Conservation (phyloP, 2,113 vertebrate genomes). For the Condylura cristata region DNA sequence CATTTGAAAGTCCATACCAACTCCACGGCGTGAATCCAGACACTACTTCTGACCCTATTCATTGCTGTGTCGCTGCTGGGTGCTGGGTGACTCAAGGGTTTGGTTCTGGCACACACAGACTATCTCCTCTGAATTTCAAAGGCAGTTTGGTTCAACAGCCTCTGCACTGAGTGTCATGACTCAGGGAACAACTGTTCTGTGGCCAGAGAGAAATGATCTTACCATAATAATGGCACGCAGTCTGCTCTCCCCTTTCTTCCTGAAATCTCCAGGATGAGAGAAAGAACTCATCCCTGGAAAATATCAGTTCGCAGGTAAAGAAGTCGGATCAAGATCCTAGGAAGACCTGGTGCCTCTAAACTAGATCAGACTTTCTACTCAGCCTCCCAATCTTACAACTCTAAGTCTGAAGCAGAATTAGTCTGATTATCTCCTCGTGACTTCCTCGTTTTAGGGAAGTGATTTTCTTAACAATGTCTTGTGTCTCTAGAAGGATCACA, state of each 20-base stretch:
- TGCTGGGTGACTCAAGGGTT: constrained; percentile 54
- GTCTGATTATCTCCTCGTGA: not conserved
- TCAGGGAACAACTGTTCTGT: constrained; percentile 69
- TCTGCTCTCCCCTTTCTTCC: constrained; percentile 29
- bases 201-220: constrained; percentile 66
- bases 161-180: constrained; percentile 62
- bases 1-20: not conserved
- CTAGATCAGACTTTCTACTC: not conserved
- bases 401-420: not conserved
- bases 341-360: not conserved
- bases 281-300: not conserved
- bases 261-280: constrained; percentile 29
- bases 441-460: not conserved
- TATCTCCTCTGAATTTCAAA: constrained; percentile 66
- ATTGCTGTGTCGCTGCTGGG: constrained; percentile 10
- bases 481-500: not conserved
- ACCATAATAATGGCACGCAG: constrained; percentile 43
- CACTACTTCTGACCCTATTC: not conserved
- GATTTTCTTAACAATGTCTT: not conserved
- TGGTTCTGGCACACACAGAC: constrained; percentile 36
- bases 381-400: not conserved
- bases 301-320: not conserved
- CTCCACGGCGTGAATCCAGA: not conserved
- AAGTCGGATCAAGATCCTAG: not conserved
- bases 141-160: constrained; percentile 41